Conservation (phyloP, 1,140 invertebrate species). For the Nephila pilipes region DNA sequence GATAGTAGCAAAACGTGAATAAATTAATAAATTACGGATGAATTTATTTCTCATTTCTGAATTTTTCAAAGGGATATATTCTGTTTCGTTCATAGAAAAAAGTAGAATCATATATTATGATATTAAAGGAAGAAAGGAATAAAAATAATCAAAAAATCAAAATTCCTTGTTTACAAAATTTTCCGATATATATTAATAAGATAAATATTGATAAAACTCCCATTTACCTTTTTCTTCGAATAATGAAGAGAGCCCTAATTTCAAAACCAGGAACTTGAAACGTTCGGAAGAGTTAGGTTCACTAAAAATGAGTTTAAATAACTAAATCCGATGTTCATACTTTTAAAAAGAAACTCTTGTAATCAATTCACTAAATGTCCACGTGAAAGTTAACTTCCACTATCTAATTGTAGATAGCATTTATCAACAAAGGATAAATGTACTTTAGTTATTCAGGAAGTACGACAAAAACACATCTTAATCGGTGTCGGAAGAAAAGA, state of each 20-base stretch:
- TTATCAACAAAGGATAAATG: not conserved
- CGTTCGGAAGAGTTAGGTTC: not conserved
- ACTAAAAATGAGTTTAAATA: not conserved
- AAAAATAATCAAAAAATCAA: too few relatives aligned
- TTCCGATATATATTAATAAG: too few relatives aligned
- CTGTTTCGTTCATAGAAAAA: too few relatives aligned
- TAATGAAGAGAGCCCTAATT: not conserved
- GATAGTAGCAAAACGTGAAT: too few relatives aligned
- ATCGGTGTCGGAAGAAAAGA: not conserved
- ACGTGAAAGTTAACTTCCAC: not conserved
- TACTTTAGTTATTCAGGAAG: not conserved
- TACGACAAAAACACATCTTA: not conserved
- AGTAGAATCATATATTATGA: too few relatives aligned
- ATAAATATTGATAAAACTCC: not conserved
- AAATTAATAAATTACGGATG: too few relatives aligned
- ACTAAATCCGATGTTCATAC: not conserved
- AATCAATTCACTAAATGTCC: not conserved
- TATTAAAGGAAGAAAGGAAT: too few relatives aligned
- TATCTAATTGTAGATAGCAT: constrained; percentile 6
- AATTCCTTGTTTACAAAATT: too few relatives aligned
- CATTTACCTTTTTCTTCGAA: not conserved
- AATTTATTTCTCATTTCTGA: too few relatives aligned
- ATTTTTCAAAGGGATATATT: too few relatives aligned
- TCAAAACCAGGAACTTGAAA: not conserved
- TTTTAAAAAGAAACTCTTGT: not conserved